Percentiles rank a stretch among this genome's conserved stretches.
phyloP scores from a whole-genome alignment of 2,888 invertebrate genomes.

The Eurytoma adleriae region DNA sequence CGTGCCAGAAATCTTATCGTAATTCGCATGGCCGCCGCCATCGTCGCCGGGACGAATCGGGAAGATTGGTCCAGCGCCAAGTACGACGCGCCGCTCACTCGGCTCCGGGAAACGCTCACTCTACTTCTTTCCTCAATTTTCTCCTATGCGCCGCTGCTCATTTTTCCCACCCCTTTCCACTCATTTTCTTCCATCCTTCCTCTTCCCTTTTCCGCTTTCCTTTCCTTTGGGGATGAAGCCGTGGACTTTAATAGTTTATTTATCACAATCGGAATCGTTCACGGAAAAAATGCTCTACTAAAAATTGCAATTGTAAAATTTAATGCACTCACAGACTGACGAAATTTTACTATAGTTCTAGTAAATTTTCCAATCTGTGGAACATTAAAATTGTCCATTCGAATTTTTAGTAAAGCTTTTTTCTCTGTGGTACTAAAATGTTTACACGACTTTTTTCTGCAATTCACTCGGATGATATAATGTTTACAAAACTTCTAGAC shows the following conservation, averaged over 20 bases:
- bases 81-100: conserved; percentile 58
- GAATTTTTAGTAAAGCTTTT: too few species aligned
- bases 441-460: too few species aligned
- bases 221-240: not conserved
- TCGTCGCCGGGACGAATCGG: conserved; percentile 60
- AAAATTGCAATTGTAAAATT: too few species aligned
- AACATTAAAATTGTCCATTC: too few species aligned
- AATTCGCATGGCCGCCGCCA: conserved; percentile 61
- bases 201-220: conserved; percentile 10
- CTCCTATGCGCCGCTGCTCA: conserved; percentile 27
- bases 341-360: too few species aligned
- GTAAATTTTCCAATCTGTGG: too few species aligned
- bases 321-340: too few species aligned
- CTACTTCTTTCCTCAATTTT: conserved; percentile 54
- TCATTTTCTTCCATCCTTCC: not conserved
- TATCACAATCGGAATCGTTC: not conserved
- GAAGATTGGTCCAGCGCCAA: conserved; percentile 70
- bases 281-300: not conserved
- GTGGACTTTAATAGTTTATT: conserved; percentile 46
- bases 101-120: conserved; percentile 42
- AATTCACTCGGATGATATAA: too few species aligned
- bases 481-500: not conserved
- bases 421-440: too few species aligned
- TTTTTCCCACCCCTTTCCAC: not conserved
- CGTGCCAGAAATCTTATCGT: conserved; percentile 69